phyloP scores from a whole-genome alignment of 1,140 invertebrate species.

The Drosophila parabipectinata region DNA sequence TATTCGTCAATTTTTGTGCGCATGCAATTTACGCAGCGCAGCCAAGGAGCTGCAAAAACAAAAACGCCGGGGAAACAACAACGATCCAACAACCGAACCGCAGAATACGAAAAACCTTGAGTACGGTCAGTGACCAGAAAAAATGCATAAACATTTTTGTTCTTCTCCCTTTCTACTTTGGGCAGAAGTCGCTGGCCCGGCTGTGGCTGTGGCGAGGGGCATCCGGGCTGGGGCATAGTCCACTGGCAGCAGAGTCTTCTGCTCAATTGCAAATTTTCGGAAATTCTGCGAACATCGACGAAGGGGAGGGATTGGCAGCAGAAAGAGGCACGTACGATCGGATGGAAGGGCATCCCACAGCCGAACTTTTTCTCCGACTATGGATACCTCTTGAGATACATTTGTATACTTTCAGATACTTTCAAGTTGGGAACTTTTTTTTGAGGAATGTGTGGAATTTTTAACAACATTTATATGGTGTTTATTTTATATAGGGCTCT shows the following conservation, averaged over 20 bases:
- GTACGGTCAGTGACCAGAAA: conserved; percentile 81
- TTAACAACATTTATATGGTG: too few relatives aligned
- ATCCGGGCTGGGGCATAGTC: conserved; percentile 16
- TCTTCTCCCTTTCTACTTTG: conserved; percentile 52
- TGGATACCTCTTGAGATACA: conserved; percentile 9
- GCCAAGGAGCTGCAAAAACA: conserved; percentile 46
- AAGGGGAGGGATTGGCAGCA: conserved; percentile 11
- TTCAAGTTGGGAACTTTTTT: too few relatives aligned
- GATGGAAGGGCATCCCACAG: conserved; percentile 40
- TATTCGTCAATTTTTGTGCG: conserved; percentile 81
- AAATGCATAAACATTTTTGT: conserved; percentile 82
- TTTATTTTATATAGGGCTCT: not conserved
- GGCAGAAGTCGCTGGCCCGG: not conserved
- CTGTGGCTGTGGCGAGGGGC: not conserved
- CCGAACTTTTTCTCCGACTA: conserved; percentile 27
- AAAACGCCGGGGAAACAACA: not conserved
- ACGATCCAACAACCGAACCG: conserved; percentile 32
- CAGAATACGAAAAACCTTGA: conserved; percentile 82
- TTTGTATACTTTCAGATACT: too few relatives aligned
- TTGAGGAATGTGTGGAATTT: too few relatives aligned
- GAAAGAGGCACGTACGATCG: conserved; percentile 56
- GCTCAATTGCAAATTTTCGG: conserved; percentile 80
- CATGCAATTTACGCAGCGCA: conserved; percentile 78
- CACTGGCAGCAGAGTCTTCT: conserved; percentile 17
- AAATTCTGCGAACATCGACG: conserved; percentile 54